A percentile compares a stretch with the other conserved stretches of the same genome.
Evolutionary conservation across 1,140 invertebrate genomes (phyloP).

Genomic region (Anastrepha obliqua): DNA sequence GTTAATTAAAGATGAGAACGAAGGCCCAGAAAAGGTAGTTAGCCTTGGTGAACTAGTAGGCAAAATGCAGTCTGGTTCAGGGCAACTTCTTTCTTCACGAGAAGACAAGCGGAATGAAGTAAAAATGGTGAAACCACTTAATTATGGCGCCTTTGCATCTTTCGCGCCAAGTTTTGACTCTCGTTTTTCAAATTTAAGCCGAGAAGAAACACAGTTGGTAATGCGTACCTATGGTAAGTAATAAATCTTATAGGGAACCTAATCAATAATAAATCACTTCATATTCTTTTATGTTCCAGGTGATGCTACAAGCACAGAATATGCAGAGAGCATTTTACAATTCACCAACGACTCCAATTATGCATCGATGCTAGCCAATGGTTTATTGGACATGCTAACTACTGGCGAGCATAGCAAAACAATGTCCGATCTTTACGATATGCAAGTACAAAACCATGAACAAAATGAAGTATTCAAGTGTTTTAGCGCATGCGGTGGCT

Average conservation of each 20-base stretch:
- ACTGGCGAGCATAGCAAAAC: conserved; percentile 89
- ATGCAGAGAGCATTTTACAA: conserved; percentile 88
- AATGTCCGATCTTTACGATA: conserved; percentile 77
- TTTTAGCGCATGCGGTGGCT: conserved; percentile 62
- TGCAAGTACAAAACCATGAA: conserved; percentile 69
- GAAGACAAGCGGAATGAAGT: conserved; percentile 92
- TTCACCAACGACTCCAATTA: conserved; percentile 91
- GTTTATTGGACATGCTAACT: conserved; percentile 87
- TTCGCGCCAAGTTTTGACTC: conserved; percentile 97
- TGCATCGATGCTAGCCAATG: conserved; percentile 88
- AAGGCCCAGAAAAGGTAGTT: conserved; percentile 86
- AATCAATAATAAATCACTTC: not conserved
- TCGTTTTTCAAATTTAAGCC: conserved; percentile 93
- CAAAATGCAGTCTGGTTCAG: conserved; percentile 88
- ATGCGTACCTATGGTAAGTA: conserved; percentile 88
- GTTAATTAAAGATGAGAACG: conserved; percentile 80
- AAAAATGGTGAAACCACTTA: conserved; percentile 92
- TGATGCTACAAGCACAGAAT: conserved; percentile 89
- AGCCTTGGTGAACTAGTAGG: conserved; percentile 88
- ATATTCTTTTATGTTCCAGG: conserved; percentile 50
- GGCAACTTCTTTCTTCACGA: conserved; percentile 80
- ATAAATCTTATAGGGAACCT: conserved; percentile 55
- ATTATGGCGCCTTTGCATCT: conserved; percentile 96
- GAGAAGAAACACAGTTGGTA: conserved; percentile 94
- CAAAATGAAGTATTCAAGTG: conserved; percentile 69